phyloP scores from a whole-genome alignment of 2,797 vertebrate species.

The Sus cebifrons region DNA sequence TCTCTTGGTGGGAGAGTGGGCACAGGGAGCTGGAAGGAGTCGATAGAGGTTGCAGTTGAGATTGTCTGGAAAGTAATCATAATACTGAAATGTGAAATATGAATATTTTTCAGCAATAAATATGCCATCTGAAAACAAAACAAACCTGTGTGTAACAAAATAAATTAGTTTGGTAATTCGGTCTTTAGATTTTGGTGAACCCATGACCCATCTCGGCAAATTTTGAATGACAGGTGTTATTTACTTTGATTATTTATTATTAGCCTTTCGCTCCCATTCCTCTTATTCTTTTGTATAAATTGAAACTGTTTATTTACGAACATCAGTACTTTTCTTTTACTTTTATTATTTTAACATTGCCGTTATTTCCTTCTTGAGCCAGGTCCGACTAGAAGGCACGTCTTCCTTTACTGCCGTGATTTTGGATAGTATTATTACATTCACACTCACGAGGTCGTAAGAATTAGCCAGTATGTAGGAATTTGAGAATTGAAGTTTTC shows the following conservation, averaged over 20 bases:
- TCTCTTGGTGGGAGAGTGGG: background rate
- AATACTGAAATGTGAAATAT: background rate
- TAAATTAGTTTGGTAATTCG: background rate
- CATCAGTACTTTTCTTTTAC: background rate
- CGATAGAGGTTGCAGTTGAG: background rate
- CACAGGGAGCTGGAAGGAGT: background rate
- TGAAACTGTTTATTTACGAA: background rate
- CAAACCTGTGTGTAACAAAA: background rate
- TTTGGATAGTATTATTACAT: slow-evolving; percentile 15
- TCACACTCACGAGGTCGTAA: background rate
- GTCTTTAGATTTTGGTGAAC: background rate
- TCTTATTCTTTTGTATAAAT: slow-evolving; percentile 31
- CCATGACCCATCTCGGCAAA: background rate
- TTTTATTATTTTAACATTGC: slow-evolving; percentile 19
- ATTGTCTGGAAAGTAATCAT: background rate
- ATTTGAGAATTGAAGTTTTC: background rate
- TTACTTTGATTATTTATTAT: slow-evolving; percentile 39
- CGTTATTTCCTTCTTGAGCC: background rate
- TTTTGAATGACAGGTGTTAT: background rate
- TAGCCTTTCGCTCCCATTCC: background rate
- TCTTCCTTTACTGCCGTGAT: background rate
- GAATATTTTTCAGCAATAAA: background rate
- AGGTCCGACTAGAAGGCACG: background rate
- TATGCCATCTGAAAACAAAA: background rate
- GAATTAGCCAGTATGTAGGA: background rate